These are phyloP conservation scores for Dynastes grantii DNA, from an alignment of 2,888 invertebrate genomes.

Conservation along the genomic window DNA sequence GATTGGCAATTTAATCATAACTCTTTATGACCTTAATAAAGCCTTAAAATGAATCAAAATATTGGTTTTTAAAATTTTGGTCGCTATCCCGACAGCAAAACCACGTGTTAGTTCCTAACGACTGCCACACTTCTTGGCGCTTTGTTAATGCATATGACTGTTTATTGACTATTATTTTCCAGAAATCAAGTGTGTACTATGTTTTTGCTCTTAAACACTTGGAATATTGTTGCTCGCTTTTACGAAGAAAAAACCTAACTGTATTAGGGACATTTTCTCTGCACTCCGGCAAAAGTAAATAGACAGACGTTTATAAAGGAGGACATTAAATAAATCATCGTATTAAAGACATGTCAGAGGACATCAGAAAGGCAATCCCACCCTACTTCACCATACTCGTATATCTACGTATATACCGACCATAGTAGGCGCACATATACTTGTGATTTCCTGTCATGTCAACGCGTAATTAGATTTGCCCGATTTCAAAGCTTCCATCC, in stretches of 20 bases:
- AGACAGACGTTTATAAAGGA: constrained; percentile 5
- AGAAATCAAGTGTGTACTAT: no score
- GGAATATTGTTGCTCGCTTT: no score
- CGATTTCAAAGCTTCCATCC: constrained; percentile 60
- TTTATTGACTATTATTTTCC: no score
- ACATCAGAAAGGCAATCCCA: constrained; percentile 9
- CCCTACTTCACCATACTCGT: background rate
- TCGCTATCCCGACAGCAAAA: no score
- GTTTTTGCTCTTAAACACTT: no score
- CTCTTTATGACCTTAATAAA: no score
- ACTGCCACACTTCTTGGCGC: no score
- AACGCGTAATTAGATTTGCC: constrained; percentile 61
- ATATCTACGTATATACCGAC: background rate
- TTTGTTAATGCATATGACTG: no score
- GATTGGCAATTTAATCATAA: no score
- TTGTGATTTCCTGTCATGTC: constrained; percentile 61
- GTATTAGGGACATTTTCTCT: background rate
- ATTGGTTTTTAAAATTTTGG: no score
- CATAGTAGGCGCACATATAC: background rate
- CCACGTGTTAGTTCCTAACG: no score
- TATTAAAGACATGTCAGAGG: background rate
- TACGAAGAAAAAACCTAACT: background rate
- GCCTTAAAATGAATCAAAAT: no score
- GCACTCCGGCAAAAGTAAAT: background rate
- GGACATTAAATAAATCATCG: constrained; percentile 17